Base-by-base conservation (phyloP, 2,888 invertebrate genomes). In the Atherix ibis region DNA sequence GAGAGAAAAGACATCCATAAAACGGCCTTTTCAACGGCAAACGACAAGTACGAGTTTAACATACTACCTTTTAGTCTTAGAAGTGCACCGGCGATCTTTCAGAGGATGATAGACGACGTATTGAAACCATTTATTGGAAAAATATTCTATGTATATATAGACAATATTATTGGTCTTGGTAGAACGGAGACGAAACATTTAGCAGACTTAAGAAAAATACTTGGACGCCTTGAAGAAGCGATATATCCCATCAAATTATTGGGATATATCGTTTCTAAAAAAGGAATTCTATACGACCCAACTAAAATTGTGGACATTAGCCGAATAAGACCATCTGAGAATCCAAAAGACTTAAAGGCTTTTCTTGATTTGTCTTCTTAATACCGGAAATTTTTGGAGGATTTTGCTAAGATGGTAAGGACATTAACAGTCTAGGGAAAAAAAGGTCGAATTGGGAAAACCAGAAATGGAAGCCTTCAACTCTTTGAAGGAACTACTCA, bases 51-150 rank as follows among this genome's bases (percentile, higher is more conserved):
- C n/a, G 35, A 37, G 19, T 34, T 37, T 12, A 31, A 22, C 3
- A 34, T 34, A 27, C 10, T 31, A 3, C 37, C 37, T 3, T 34
- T 37, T 17, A 31, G 31, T 2, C 24, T 34, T 2, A 34, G 31
- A 24, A 31, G 34, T 13, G 34, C 28, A 2, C 31, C 37, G 4
- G 37, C 42, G 0, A 43, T 43, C n/a, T 43, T 44, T 18, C 42
- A 44, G 27, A 12, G 45, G 5, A 43, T 41, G 37, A 37, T 44
- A 1, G 43, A 47, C 28, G 42, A 45, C 18, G 40, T 45, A 3
- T 18, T 45, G 4, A 37, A 40, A 14, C 37, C 35, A 6, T 35
- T 27, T 9, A 37, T 40, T 9, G 37, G 39, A 2, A 37, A 37
- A 15, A 39, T 39, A 8, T 37, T 38, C 18, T 39, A 32, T 17